Evolutionary conservation across 92 coral and sea anemone genomes (phyloP).

Genomic region (Ricordea florida): DNA sequence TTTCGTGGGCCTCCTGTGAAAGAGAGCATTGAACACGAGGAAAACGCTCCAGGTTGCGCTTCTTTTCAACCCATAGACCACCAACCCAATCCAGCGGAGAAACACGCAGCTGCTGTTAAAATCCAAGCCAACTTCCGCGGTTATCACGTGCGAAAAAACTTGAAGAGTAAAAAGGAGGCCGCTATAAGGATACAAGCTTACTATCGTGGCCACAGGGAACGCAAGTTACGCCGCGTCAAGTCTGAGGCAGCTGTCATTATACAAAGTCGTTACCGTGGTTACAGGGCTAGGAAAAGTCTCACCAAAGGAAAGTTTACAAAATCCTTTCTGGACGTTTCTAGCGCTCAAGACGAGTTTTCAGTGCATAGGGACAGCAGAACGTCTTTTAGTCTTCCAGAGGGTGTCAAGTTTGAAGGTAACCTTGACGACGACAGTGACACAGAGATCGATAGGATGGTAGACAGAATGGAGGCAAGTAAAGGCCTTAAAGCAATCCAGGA

Average conservation of each 20-base stretch:
- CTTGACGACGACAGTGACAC: constrained; percentile 85
- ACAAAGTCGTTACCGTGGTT: constrained; percentile 53
- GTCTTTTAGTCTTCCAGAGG: constrained; percentile 84
- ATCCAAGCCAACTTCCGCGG: constrained; percentile 93
- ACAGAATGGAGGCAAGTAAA: constrained; percentile 57
- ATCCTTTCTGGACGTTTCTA: constrained; percentile 11
- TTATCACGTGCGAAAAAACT: constrained; percentile 42
- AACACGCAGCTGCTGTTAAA: constrained; percentile 50
- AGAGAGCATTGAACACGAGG: neutral
- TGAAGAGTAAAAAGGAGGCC: constrained; percentile 23
- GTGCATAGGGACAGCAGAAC: constrained; percentile 62
- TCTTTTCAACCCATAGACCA: neutral
- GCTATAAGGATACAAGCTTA: constrained; percentile 66
- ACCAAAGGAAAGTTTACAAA: constrained; percentile 27
- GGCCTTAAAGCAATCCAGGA: constrained; percentile 24
- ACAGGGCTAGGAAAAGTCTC: constrained; percentile 44
- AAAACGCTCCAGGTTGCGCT: neutral
- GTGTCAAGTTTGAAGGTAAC: constrained; percentile 78
- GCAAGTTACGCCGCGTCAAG: constrained; percentile 15
- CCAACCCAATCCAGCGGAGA: neutral
- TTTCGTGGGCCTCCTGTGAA: neutral
- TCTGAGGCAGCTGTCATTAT: constrained; percentile 43
- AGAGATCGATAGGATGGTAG: constrained; percentile 80
- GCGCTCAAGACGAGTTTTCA: constrained; percentile 27
- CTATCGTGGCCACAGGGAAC: constrained; percentile 50